Evolutionary conservation across 2,797 vertebrate species (phyloP).

Genomic region (Danio choprae): DNA sequence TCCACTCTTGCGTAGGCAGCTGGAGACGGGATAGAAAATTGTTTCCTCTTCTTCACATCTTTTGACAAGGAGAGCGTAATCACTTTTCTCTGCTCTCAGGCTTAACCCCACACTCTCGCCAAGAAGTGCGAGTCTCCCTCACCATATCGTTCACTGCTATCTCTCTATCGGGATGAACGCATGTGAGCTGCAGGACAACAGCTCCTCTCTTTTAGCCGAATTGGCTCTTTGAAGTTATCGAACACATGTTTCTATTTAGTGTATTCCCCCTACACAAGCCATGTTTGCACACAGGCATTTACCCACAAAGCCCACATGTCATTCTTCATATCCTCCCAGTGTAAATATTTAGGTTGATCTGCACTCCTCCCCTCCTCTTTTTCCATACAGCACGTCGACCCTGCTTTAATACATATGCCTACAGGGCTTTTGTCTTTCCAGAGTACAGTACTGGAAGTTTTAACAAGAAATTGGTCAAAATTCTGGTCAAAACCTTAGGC

Average conservation of each 20-base stretch:
- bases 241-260: conserved; percentile 60
- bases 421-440: not conserved
- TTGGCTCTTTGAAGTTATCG: conserved; percentile 49
- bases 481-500: not conserved
- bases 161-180: conserved; percentile 36
- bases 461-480: too few relatives aligned
- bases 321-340: conserved; percentile 55
- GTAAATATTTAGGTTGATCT: conserved; percentile 68
- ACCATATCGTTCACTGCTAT: not conserved
- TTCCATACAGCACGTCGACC: conserved; percentile 45
- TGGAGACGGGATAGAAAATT: conserved; percentile 35
- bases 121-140: not conserved
- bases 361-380: conserved; percentile 47
- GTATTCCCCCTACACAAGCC: conserved; percentile 35
- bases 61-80: conserved; percentile 2
- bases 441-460: conserved; percentile 9
- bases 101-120: conserved; percentile 17
- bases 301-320: conserved; percentile 31
- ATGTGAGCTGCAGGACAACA: conserved; percentile 27
- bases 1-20: conserved; percentile 20
- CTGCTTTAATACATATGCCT: not conserved
- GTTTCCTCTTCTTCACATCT: conserved; percentile 15
- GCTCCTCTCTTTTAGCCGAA: conserved; percentile 39
- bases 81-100: conserved; percentile 40
- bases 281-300: conserved; percentile 29